Evolutionary conservation across 2,797 vertebrate species (phyloP), one percentile per base, ranked within the genome.

Genomic region (Halcyon badia): DNA sequence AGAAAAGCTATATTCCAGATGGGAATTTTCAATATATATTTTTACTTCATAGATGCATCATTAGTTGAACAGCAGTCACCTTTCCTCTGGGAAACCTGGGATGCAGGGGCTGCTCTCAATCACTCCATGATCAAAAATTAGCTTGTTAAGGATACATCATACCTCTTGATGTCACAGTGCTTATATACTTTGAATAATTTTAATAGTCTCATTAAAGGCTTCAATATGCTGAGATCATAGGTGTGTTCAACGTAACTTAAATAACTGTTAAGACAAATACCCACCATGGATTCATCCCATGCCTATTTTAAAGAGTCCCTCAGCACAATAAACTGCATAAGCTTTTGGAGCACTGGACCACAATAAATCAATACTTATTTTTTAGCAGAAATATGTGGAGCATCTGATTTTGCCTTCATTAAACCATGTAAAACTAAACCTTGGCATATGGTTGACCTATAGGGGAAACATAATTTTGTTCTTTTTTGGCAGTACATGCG

Each of bases 381-480:
- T 83, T 78, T 89, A 87, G 35, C 79, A 91, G 68, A 82, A 92
- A 54, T 75, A 72, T 35, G 35, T 94, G 60, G 54, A 89, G n/a
- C 76, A 72, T 81, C 57, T 86, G 54, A 69, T 92, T 96, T 94
- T 94, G 30, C 54, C 54, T 94, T 88, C 37, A 76, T 78, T 95
- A 90, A 94, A 56, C 25, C 5, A 68, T 70, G 44, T 84, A 75
- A 93, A 88, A 81, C 49, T 86, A 66, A 93, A 76, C 22, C 44
- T 79, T 88, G 62, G 51, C 72, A 82, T 87, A 37, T 46, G 33
- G 42, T 79, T 79, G 58, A 86, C 48, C 28, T 86, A 11, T 24
- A 66, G 69, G 54, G 66, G 92, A 89, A 83, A 58, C 19, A 44
- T 54, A 83, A 79, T 81, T 65, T 3, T 65, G 15, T 54, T 89